phyloP scores from a whole-genome alignment of 2,888 invertebrate species.

The Sminthurides aquaticus region DNA sequence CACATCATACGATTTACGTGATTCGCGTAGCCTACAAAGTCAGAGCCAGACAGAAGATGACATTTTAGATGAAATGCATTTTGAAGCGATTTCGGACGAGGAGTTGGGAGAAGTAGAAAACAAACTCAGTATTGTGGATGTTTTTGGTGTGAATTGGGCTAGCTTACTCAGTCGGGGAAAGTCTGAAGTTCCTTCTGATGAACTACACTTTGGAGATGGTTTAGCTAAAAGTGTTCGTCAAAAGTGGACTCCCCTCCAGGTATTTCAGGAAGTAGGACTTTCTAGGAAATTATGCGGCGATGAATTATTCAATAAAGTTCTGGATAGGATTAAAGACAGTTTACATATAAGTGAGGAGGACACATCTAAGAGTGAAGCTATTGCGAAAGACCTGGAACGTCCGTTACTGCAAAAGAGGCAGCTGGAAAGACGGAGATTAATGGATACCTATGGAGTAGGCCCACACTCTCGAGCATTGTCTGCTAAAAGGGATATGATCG shows the following conservation, averaged over 20 bases:
- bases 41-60: slow-evolving; percentile 51
- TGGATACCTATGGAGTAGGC: slow-evolving; percentile 51
- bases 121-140: slow-evolving; percentile 69
- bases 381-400: slow-evolving; percentile 44
- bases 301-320: slow-evolving; percentile 51
- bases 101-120: slow-evolving; percentile 73
- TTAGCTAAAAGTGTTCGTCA: slow-evolving; percentile 52
- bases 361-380: slow-evolving; percentile 28
- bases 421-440: slow-evolving; percentile 27
- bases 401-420: slow-evolving; percentile 24
- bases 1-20: slow-evolving; percentile 19
- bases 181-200: slow-evolving; percentile 54
- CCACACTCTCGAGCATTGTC: slow-evolving; percentile 69
- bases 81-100: slow-evolving; percentile 84
- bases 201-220: slow-evolving; percentile 52
- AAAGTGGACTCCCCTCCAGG: slow-evolving; percentile 63
- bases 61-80: slow-evolving; percentile 67
- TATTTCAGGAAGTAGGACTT: slow-evolving; percentile 71
- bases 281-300: slow-evolving; percentile 70
- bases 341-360: slow-evolving; percentile 20
- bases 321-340: slow-evolving; percentile 40
- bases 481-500: slow-evolving; percentile 68
- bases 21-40: slow-evolving; percentile 30
- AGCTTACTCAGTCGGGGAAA: slow-evolving; percentile 66
- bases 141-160: slow-evolving; percentile 93